Evolutionary conservation across 2,888 invertebrate genomes (phyloP).

Genomic region (Schrankia costaestrigalis): DNA sequence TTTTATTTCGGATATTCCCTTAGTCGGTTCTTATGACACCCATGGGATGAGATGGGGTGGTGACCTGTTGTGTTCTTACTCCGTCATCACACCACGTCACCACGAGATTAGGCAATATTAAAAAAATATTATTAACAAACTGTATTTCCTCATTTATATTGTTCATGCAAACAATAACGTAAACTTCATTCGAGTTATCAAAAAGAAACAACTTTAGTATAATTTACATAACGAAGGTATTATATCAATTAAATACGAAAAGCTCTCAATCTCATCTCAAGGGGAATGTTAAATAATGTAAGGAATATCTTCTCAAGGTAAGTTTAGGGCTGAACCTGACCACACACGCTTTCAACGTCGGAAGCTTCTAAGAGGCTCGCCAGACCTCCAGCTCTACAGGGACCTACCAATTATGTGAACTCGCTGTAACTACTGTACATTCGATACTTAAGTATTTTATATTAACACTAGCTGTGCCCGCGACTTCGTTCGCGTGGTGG

Average conservation of each 20-base stretch:
- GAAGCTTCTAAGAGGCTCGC: slow-evolving; percentile 67
- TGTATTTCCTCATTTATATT: too few relatives aligned
- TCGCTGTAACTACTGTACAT: slow-evolving; percentile 23
- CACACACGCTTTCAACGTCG: slow-evolving; percentile 70
- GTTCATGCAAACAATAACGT: too few relatives aligned
- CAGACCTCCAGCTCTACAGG: slow-evolving; percentile 54
- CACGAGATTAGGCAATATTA: too few relatives aligned
- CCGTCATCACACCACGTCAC: too few relatives aligned
- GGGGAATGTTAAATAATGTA: slow-evolving; percentile 69
- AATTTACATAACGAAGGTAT: slow-evolving; percentile 9
- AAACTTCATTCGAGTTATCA: not conserved
- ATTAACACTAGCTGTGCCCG: too few relatives aligned
- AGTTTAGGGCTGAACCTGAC: slow-evolving; percentile 66
- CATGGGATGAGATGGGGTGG: too few relatives aligned
- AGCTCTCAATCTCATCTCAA: slow-evolving; percentile 38
- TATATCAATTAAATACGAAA: slow-evolving; percentile 40
- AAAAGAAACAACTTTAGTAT: not conserved
- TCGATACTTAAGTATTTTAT: slow-evolving; percentile 13
- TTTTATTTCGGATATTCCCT: too few relatives aligned
- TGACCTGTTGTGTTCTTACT: too few relatives aligned
- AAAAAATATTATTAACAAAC: too few relatives aligned
- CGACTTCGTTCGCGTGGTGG: too few relatives aligned
- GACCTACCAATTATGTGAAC: slow-evolving; percentile 37
- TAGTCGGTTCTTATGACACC: too few relatives aligned
- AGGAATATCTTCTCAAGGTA: slow-evolving; percentile 69